phyloP scores from a whole-genome alignment of 2,113 vertebrate species.

The Toxostoma redivivum region DNA sequence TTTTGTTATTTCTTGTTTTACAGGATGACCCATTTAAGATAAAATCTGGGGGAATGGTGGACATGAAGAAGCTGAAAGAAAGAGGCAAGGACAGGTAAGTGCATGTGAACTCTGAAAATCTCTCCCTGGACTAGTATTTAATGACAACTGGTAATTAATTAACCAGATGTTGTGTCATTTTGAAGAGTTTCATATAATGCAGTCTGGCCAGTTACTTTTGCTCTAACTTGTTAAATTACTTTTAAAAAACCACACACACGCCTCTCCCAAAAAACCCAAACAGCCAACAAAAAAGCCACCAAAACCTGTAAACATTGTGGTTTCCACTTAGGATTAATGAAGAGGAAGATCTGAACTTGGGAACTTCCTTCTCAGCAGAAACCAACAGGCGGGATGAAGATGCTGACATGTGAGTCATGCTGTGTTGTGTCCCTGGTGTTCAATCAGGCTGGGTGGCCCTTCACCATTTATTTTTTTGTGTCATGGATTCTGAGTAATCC shows the following conservation, averaged over 20 bases:
- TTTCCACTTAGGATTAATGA: conserved; percentile 83
- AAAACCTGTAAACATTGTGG: neutral
- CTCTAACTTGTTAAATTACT: neutral
- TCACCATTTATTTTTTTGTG: neutral
- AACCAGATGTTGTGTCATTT: neutral
- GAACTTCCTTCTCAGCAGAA: conserved; percentile 96
- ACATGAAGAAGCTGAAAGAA: conserved; percentile 98
- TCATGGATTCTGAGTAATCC: neutral
- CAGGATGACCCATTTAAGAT: conserved; percentile 96
- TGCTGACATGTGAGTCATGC: conserved; percentile 89
- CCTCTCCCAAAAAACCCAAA: neutral
- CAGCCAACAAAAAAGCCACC: fast-evolving
- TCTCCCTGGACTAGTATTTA: neutral
- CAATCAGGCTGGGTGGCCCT: neutral
- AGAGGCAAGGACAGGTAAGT: conserved; percentile 88
- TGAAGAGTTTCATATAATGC: neutral
- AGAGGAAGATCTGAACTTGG: conserved; percentile 92
- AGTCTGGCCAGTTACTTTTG: neutral
- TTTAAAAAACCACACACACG: neutral
- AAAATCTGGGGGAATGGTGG: conserved; percentile 93
- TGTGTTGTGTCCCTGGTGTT: neutral
- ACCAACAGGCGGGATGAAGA: conserved; percentile 97
- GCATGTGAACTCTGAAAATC: neutral
- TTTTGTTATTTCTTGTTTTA: neutral
- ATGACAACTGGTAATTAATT: neutral